Conservation (phyloP, 2,113 vertebrate genomes). For the Peucedramus taeniatus region DNA sequence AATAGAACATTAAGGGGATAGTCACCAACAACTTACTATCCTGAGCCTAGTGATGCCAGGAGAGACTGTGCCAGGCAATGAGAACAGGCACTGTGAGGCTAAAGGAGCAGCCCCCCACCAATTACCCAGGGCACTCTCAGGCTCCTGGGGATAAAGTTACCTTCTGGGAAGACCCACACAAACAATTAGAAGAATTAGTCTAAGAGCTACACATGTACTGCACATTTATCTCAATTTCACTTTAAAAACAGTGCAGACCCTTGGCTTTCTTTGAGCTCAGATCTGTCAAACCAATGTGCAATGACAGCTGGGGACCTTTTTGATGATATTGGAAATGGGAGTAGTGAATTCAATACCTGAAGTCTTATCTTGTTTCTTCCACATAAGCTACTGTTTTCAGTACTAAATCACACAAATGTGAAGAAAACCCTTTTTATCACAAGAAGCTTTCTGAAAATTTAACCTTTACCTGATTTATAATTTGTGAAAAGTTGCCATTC, state of each 20-base stretch:
- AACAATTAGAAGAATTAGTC: conserved; percentile 27
- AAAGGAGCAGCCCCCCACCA: neutral
- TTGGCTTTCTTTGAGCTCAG: neutral
- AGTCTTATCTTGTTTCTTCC: neutral
- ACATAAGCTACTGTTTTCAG: neutral
- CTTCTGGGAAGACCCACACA: neutral
- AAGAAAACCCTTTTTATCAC: neutral
- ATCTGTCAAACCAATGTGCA: neutral
- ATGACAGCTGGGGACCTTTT: neutral
- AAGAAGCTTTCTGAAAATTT: neutral
- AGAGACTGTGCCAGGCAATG: neutral
- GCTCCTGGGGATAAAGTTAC: neutral
- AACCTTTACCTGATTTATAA: neutral
- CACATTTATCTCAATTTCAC: conserved; percentile 18
- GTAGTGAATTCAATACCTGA: neutral
- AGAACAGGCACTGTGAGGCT: neutral
- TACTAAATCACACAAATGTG: neutral
- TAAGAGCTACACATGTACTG: neutral
- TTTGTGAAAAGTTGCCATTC: neutral
- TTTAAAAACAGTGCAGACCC: neutral
- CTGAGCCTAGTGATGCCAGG: neutral
- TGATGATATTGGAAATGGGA: neutral
- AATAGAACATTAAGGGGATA: neutral
- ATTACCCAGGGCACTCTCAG: neutral
- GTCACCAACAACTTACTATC: neutral